Conservation (phyloP, 35 echinoderm and acorn worm genomes). For the Ophioderma brevispina region DNA sequence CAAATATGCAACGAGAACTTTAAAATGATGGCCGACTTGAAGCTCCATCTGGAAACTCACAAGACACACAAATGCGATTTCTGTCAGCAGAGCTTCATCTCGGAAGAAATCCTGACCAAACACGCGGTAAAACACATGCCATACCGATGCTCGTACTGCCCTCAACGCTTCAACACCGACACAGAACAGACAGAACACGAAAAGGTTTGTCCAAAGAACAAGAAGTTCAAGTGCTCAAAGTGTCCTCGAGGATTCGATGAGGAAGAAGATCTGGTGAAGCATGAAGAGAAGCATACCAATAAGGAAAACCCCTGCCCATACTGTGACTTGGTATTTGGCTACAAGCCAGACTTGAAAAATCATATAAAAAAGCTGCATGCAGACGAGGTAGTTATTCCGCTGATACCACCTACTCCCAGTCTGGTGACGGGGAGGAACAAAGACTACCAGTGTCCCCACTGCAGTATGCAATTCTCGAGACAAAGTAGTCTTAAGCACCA, state of each 20-base stretch:
- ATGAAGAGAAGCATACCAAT: neutral
- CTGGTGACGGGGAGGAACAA: neutral
- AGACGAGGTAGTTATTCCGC: neutral
- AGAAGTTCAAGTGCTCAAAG: neutral
- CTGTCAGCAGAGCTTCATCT: neutral
- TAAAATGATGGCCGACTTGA: neutral
- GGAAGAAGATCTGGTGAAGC: neutral
- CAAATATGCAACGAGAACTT: neutral
- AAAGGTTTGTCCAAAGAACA: neutral
- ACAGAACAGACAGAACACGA: neutral
- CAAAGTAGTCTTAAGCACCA: neutral
- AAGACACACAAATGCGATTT: neutral
- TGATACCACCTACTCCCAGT: neutral
- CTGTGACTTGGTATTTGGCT: neutral
- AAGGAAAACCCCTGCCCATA: neutral
- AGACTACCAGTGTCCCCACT: neutral
- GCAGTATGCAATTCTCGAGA: neutral
- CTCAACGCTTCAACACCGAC: neutral
- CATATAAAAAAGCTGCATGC: neutral
- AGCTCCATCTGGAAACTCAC: neutral
- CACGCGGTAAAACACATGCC: neutral
- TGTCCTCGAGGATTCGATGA: neutral
- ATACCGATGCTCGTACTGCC: neutral
- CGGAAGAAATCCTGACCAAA: neutral
- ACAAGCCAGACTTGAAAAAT: neutral